phyloP scores from a whole-genome alignment of 2,888 invertebrate species.

The Oxytorus armatus region DNA sequence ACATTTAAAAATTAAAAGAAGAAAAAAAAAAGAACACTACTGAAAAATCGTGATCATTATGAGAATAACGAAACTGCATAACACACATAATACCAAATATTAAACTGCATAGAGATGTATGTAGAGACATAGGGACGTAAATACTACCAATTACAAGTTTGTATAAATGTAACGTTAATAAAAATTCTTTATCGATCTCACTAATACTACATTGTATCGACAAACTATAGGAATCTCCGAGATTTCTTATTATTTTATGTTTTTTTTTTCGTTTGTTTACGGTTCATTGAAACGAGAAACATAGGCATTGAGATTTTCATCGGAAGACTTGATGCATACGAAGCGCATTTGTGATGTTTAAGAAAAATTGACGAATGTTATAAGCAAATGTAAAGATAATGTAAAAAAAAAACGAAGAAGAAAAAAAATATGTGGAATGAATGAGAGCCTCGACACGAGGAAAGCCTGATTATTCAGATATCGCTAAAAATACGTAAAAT shows the following conservation, averaged over 20 bases:
- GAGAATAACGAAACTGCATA: slow-evolving; percentile 68
- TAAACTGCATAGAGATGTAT: slow-evolving; percentile 80
- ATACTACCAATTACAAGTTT: slow-evolving; percentile 79
- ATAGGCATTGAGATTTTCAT: slow-evolving; percentile 74
- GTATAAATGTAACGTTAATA: slow-evolving; percentile 82
- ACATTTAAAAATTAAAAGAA: no score
- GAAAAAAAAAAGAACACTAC: slow-evolving; percentile 51
- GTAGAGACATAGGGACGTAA: slow-evolving; percentile 78
- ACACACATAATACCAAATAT: slow-evolving; percentile 82
- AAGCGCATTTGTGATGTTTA: slow-evolving; percentile 79
- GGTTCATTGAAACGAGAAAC: slow-evolving; percentile 59
- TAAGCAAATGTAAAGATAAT: slow-evolving; percentile 73
- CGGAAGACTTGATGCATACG: slow-evolving; percentile 76
- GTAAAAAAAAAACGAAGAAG: slow-evolving; percentile 79
- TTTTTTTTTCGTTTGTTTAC: slow-evolving; percentile 39
- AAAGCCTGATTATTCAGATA: slow-evolving; percentile 72
- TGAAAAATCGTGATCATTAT: slow-evolving; percentile 59
- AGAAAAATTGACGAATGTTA: slow-evolving; percentile 71
- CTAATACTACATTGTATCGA: slow-evolving; percentile 71
- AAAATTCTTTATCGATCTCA: slow-evolving; percentile 83
- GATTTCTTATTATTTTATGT: slow-evolving; percentile 38
- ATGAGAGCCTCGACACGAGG: slow-evolving; percentile 66
- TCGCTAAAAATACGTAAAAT: slow-evolving; percentile 79
- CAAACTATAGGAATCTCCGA: slow-evolving; percentile 67
- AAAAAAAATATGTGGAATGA: slow-evolving; percentile 50